These are phyloP conservation scores for Eulemur macaco DNA, from an alignment of 2,113 vertebrate genomes.

Conservation along the genomic window DNA sequence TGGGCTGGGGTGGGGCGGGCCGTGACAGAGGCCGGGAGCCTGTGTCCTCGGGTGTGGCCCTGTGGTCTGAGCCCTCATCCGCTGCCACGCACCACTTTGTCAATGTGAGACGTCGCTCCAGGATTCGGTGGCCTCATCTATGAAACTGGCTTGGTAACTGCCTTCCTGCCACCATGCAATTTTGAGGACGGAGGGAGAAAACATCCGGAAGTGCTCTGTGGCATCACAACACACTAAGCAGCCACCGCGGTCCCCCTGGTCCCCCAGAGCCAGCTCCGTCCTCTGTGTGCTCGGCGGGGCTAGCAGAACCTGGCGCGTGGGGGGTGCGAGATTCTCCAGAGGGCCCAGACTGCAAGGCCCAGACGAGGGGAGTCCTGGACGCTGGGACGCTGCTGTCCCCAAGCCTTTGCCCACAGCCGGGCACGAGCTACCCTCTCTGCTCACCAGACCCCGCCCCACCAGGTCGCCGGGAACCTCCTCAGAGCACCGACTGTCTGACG, in stretches of 20 bases:
- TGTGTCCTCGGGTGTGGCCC: fast-evolving
- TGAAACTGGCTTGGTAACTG: not conserved
- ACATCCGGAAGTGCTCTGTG: not conserved
- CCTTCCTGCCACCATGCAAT: not conserved
- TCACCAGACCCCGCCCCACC: not conserved
- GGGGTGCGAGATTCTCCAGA: not conserved
- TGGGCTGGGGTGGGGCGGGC: no score
- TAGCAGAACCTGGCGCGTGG: not conserved
- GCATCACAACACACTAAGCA: not conserved
- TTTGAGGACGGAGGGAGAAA: not conserved
- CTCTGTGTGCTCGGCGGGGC: not conserved
- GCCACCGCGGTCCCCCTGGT: not conserved
- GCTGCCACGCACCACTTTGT: not conserved
- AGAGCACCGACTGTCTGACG: no score
- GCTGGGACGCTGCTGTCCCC: not conserved
- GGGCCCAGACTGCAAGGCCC: not conserved
- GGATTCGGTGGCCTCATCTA: not conserved
- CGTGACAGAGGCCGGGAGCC: not conserved
- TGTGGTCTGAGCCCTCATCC: not conserved
- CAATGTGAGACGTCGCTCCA: fast-evolving
- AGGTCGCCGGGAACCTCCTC: not conserved
- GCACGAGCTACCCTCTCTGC: not conserved
- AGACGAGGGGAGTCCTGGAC: not conserved
- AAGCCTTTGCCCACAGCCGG: not conserved
- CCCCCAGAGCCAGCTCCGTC: not conserved